Base-by-base conservation (phyloP, 2,113 vertebrate genomes). In the Labeo rohita region DNA sequence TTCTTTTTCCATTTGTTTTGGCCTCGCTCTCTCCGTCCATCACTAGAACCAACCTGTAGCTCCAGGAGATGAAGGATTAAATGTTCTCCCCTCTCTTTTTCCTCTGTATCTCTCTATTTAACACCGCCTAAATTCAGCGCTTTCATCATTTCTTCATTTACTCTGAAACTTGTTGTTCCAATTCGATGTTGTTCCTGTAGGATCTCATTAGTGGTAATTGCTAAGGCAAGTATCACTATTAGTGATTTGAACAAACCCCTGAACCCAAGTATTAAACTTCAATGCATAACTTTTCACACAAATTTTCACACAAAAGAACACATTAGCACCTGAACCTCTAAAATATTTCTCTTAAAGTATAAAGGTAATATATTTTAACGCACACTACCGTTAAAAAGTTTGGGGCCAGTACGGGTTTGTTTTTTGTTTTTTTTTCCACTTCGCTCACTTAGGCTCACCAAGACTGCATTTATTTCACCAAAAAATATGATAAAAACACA, bases 1-100 rank as follows among this genome's bases (percentile, higher is more conserved):
- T 76, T 82, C 47, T 89, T 6, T 50, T 78, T 86, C 50, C 86
- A 54, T 90, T 90, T 63, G 83, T 73, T 86, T 91, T 72, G 86
- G 90, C 21, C 49, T 66, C 47, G 16, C 49, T 87, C 80, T 66
- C 74, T 72, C 45, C 34, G 34, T 61, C 79, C 70, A 50, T 86
- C 85, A 81, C 34, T 23, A 18, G 23, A 16, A 43, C 36, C 36
- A 23, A 72, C 66, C 77, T 70, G 50, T 86, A 63, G 77, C 85
- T 86, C 77, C 85, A 61, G 85, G 77, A 86, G 28, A 86, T 59
- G 80, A 70, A 73, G 66, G 52, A 86, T 72, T 80, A 73, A 63
- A 52, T 70, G 61, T 2, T 76, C 13, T 81, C 11, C 28, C 28
- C 4, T 68, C 8, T 56, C 47, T 79, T 43, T 72, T 23, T 12